These are phyloP conservation scores for Sinocyclocheilus anophthalmus DNA, from an alignment of 2,113 vertebrate genomes.

Conservation along the genomic window DNA sequence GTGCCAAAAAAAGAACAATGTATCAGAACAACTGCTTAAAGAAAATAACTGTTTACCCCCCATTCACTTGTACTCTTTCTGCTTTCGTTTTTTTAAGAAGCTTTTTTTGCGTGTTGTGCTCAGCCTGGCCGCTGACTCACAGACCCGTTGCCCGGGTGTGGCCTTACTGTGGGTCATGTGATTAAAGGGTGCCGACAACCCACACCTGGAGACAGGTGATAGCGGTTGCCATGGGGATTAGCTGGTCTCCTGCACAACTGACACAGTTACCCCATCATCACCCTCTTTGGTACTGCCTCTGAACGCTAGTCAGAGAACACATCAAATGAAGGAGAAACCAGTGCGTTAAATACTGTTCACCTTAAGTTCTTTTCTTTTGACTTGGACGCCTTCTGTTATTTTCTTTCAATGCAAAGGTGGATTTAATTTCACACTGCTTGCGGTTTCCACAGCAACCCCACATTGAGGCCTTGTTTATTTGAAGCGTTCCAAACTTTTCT, in stretches of 20 bases:
- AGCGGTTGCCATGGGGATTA: conserved; percentile 51
- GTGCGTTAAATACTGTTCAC: conserved; percentile 83
- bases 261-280: conserved; percentile 74
- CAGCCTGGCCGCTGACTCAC: conserved; percentile 27
- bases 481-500: conserved; percentile 53
- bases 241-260: conserved; percentile 48
- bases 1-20: conserved; percentile 84
- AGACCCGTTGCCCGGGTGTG: conserved; percentile 14
- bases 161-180: conserved; percentile 36
- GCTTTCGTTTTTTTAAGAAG: conserved; percentile 47
- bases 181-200: conserved; percentile 49
- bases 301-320: conserved; percentile 76
- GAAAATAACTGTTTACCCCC: conserved; percentile 40
- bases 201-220: conserved; percentile 46
- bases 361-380: conserved; percentile 79
- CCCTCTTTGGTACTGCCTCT: conserved; percentile 90
- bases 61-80: conserved; percentile 64
- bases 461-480: conserved; percentile 79
- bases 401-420: conserved; percentile 45
- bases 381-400: conserved; percentile 72
- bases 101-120: conserved; percentile 57
- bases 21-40: conserved; percentile 55
- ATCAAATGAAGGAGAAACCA: conserved; percentile 80
- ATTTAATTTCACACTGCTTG: conserved; percentile 57
- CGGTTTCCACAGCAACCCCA: conserved; percentile 66